Conservation (phyloP, 2,888 invertebrate genomes). For the Amaurobius ferox region DNA sequence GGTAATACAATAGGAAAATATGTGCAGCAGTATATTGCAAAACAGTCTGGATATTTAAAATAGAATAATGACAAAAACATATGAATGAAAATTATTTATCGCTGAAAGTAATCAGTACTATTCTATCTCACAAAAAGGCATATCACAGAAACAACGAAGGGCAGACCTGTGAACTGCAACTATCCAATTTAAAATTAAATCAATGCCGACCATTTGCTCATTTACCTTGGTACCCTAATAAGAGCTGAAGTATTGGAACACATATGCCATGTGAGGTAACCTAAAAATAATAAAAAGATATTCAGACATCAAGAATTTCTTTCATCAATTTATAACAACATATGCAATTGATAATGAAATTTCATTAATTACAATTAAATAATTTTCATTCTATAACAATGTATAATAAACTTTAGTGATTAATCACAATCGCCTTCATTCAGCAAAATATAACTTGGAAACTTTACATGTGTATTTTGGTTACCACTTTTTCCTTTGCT, state of each 20-base stretch:
- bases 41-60: neutral
- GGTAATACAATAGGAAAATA: neutral
- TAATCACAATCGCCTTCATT: no score
- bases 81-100: neutral
- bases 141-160: conserved; percentile 67
- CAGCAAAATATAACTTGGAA: no score
- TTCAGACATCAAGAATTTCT: no score
- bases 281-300: conserved; percentile 31
- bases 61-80: neutral
- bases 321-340: no score
- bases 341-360: no score
- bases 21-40: neutral
- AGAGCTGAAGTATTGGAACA: conserved; percentile 59
- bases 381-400: no score
- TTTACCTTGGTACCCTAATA: conserved; percentile 32
- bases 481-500: no score
- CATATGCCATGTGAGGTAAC: conserved; percentile 65
- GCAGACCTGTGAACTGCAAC: conserved; percentile 54
- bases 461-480: no score
- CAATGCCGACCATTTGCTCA: conserved; percentile 46
- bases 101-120: conserved; percentile 8
- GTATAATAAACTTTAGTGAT: no score
- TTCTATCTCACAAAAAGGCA: conserved; percentile 50
- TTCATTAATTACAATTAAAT: no score
- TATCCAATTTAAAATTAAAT: conserved; percentile 55